These are phyloP conservation scores for Oreortyx pictus DNA, from an alignment of 2,797 vertebrate genomes.

Conservation along the genomic window DNA sequence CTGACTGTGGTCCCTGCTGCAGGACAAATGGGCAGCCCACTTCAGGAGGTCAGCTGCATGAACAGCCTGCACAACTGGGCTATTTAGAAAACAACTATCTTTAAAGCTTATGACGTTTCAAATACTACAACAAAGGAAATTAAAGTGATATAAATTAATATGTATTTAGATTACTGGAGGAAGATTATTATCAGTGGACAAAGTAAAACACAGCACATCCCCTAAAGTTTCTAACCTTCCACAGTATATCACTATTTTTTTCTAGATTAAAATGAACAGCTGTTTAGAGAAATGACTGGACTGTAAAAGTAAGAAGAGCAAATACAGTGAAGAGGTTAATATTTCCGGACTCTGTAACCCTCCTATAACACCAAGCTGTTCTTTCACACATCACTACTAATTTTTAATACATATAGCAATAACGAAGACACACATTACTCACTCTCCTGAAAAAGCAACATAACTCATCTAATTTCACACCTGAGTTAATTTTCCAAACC, in stretches of 20 bases:
- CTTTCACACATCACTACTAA: slow-evolving; percentile 29
- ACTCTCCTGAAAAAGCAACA: not conserved
- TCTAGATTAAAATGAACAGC: not conserved
- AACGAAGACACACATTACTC: not conserved
- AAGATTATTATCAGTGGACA: not conserved
- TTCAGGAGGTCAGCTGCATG: not conserved
- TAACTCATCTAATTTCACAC: not conserved
- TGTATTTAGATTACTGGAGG: not conserved
- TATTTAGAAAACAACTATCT: not conserved
- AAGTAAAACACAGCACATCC: not conserved
- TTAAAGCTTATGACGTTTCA: not conserved
- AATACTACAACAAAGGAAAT: slow-evolving; percentile 18
- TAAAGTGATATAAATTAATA: slow-evolving; percentile 17
- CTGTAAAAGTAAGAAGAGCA: not conserved
- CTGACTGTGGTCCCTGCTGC: not conserved
- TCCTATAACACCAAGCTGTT: not conserved
- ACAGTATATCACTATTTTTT: not conserved
- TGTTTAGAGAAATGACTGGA: slow-evolving; percentile 8
- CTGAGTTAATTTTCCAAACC: not conserved
- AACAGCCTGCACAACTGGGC: not conserved
- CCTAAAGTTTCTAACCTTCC: not conserved
- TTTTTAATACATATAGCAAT: not conserved
- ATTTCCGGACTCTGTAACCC: not conserved
- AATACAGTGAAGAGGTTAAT: not conserved
- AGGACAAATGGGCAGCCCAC: not conserved